Evolutionary conservation across 2,888 invertebrate genomes (phyloP).

Genomic region (Notodromas monacha): DNA sequence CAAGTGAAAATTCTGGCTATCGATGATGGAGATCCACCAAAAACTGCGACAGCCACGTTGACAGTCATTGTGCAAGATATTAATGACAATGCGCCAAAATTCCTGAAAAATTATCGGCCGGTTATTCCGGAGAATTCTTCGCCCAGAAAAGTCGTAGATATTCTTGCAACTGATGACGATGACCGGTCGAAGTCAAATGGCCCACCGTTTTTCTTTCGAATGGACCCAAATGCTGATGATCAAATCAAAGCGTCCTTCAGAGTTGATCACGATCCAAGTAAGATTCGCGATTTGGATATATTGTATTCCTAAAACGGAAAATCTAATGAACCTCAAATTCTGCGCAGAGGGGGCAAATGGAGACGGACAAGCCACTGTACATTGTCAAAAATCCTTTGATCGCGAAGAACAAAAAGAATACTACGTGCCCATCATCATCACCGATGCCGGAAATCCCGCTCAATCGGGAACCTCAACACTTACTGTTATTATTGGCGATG

Average conservation of each 20-base stretch:
- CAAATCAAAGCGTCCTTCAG: constrained; percentile 73
- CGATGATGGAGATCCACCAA: constrained; percentile 67
- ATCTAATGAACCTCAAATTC: no score
- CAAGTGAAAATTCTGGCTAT: constrained; percentile 78
- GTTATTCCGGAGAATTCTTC: constrained; percentile 72
- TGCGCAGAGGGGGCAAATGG: constrained; percentile 79
- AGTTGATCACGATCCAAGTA: constrained; percentile 81
- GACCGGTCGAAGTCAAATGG: constrained; percentile 77
- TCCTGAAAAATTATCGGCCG: constrained; percentile 51
- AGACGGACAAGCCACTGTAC: constrained; percentile 90
- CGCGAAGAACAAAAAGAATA: constrained; percentile 85
- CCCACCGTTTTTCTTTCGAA: constrained; percentile 73
- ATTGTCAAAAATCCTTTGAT: constrained; percentile 65
- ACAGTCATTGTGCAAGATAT: constrained; percentile 82
- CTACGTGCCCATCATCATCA: constrained; percentile 80
- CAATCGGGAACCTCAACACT: constrained; percentile 85
- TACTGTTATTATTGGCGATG: constrained; percentile 84
- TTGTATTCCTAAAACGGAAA: no score
- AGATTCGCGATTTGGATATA: no score
- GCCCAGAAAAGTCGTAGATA: constrained; percentile 64
- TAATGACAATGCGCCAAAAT: constrained; percentile 74
- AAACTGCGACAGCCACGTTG: constrained; percentile 67
- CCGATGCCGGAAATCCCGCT: constrained; percentile 79
- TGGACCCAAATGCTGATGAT: constrained; percentile 75
- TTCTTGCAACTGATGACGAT: constrained; percentile 69